Percentiles rank a stretch among this genome's conserved stretches.
Evolutionary conservation across 2,888 invertebrate species (phyloP).

Genomic region (Teleogryllus oceanicus): DNA sequence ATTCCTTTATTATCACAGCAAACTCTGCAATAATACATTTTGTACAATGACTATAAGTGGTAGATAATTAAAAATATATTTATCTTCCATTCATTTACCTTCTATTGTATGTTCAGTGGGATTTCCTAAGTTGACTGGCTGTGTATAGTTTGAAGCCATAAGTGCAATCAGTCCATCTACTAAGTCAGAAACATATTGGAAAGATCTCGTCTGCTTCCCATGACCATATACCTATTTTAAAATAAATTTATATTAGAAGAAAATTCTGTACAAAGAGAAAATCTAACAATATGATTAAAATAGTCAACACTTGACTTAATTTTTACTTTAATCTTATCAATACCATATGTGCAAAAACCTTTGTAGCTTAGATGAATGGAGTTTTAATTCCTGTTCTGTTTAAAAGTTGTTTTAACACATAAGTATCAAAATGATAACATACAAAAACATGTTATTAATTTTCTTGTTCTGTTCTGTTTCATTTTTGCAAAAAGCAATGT

Average conservation of each 20-base stretch:
- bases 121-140: slow-evolving; percentile 95
- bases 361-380: too few species aligned
- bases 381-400: too few species aligned
- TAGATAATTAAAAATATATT: background rate
- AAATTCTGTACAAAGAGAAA: background rate
- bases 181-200: slow-evolving; percentile 96
- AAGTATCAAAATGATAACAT: too few species aligned
- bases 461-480: too few species aligned
- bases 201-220: slow-evolving; percentile 89
- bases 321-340: too few species aligned
- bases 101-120: slow-evolving; percentile 96
- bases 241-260: background rate
- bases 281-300: too few species aligned
- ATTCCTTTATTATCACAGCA: slow-evolving; percentile 76
- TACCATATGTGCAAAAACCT: too few species aligned
- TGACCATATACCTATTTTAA: slow-evolving; percentile 63
- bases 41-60: background rate
- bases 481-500: too few species aligned
- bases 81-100: slow-evolving; percentile 50
- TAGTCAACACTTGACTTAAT: too few species aligned
- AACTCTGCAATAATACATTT: slow-evolving; percentile 60
- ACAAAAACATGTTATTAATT: too few species aligned
- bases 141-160: slow-evolving; percentile 90
- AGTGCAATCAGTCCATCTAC: slow-evolving; percentile 89
- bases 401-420: too few species aligned